A percentile compares a stretch with the other conserved stretches of the same genome.
Conservation (phyloP, 2,888 invertebrate species). For the Globia sparganii region DNA sequence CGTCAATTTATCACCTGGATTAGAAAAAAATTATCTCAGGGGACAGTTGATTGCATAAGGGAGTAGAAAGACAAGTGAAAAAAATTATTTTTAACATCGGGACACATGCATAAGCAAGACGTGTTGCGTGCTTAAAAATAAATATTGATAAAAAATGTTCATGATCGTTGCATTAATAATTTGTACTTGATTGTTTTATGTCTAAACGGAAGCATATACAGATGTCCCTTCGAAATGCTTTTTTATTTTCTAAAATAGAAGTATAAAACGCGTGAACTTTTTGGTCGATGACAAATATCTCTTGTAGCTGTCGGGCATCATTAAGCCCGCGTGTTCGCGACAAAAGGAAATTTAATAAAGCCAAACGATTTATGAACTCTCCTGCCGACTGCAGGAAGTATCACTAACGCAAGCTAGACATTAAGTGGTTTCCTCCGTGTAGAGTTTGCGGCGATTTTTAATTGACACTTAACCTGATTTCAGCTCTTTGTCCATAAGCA, state of each 20-base stretch:
- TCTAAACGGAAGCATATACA: slow-evolving; percentile 76
- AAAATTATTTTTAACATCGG: slow-evolving; percentile 53
- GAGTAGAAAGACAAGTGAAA: slow-evolving; percentile 56
- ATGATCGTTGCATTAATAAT: slow-evolving; percentile 70
- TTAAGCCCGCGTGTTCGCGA: slow-evolving; percentile 75
- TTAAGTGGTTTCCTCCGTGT: slow-evolving; percentile 68
- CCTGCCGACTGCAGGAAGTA: slow-evolving; percentile 74
- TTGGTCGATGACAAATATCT: slow-evolving; percentile 77
- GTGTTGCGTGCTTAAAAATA: slow-evolving; percentile 59
- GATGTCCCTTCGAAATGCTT: slow-evolving; percentile 70
- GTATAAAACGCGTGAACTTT: slow-evolving; percentile 67
- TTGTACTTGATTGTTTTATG: slow-evolving; percentile 75
- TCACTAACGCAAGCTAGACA: slow-evolving; percentile 70
- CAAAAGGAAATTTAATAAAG: slow-evolving; percentile 80
- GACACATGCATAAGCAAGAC: slow-evolving; percentile 22
- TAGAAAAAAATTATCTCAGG: slow-evolving; percentile 77
- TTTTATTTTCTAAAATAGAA: slow-evolving; percentile 74
- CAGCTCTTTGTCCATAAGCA: slow-evolving; percentile 45
- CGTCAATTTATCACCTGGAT: slow-evolving; percentile 85
- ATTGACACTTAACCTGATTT: slow-evolving; percentile 66
- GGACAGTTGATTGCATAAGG: slow-evolving; percentile 70
- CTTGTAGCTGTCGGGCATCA: slow-evolving; percentile 70
- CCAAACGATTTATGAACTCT: slow-evolving; percentile 74
- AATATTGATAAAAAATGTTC: slow-evolving; percentile 70
- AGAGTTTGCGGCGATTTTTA: slow-evolving; percentile 61